These are phyloP conservation scores for Mythimna ferrago DNA, from an alignment of 2,888 invertebrate genomes.

Conservation along the genomic window DNA sequence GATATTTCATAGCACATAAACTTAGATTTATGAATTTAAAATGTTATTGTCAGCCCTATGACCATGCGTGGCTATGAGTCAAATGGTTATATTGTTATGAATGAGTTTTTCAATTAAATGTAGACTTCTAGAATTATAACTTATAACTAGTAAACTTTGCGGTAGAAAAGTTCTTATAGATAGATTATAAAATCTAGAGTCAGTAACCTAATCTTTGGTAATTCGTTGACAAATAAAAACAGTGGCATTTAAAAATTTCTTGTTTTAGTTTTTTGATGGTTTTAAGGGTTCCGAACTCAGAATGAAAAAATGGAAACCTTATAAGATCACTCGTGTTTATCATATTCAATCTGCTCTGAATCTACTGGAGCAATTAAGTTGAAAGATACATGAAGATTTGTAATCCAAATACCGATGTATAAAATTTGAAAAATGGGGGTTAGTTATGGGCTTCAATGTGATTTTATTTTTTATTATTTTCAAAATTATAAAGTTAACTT, in stretches of 20 bases:
- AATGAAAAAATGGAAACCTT: too few species aligned
- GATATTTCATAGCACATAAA: slow-evolving; percentile 6
- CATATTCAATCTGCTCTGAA: too few species aligned
- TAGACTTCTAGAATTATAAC: slow-evolving; percentile 38
- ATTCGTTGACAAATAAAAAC: slow-evolving; percentile 39
- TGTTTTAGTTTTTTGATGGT: background rate
- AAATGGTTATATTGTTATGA: slow-evolving; percentile 8
- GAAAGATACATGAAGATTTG: too few species aligned
- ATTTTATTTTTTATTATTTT: too few species aligned
- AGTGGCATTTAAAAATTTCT: slow-evolving; percentile 14
- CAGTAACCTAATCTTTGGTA: slow-evolving; percentile 14
- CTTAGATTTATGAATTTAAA: slow-evolving; percentile 21
- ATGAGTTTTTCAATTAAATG: slow-evolving; percentile 23
- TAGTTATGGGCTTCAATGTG: too few species aligned
- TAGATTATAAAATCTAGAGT: slow-evolving; percentile 63
- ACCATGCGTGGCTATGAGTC: slow-evolving; percentile 11
- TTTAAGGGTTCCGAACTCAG: too few species aligned
- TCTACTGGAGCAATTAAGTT: too few species aligned
- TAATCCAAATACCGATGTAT: too few species aligned
- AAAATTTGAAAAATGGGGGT: too few species aligned
- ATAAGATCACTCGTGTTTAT: too few species aligned
- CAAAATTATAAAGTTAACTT: too few species aligned
- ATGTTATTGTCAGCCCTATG: slow-evolving; percentile 54
- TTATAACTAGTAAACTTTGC: slow-evolving; percentile 61
- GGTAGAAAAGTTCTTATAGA: slow-evolving; percentile 64